Base-by-base conservation (phyloP, 2,797 vertebrate species). In the Cryptoprocta ferox region DNA sequence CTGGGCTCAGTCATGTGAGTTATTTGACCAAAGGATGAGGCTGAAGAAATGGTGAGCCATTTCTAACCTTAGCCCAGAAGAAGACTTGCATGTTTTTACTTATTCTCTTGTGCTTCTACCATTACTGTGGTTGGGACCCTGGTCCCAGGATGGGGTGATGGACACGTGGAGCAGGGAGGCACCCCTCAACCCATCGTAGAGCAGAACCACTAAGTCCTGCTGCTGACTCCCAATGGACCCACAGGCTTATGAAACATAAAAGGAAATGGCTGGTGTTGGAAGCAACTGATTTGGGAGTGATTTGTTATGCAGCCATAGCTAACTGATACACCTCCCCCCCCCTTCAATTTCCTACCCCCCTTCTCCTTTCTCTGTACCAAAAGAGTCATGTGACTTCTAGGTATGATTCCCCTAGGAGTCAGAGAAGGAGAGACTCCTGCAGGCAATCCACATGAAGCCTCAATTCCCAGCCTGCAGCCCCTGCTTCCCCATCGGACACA, bases 321-420 rank as follows among this genome's bases (percentile, higher is more conserved):
- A 28, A 75, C 18, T 13, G 50, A 30, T 15, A 32, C 4, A 6
- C 14, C 24, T 19, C 26, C 56, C 56, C 53, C 9, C 6, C 19
- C 56, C 59, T 68, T 73, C 10, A 0, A 5, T 7, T 21, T 56
- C 37, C 61, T 11, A 10, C 0, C 0, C 7, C 2, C 18, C 12
- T 3, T 42, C 45, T 50, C 28, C 63, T 19, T 48, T 35, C n/a
- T 39, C 24, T 26, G 24, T 12, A 26, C 16, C 50, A 83, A 35
- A 86, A 76, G 30, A 76, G 19, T 1, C 59, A 26, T 0, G 1
- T 32, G 32, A 39, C 61, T n/a, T 56, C 12, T 24, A 70, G 75
- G 8, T 42, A 42, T 16, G 82, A 65, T 37, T 28, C 32, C 32
- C 71, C 63, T 16, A 32, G 8, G 32, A 78, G 32, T 65, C 61